Conservation (phyloP, 2,113 vertebrate species). For the Hemicordylus capensis region DNA sequence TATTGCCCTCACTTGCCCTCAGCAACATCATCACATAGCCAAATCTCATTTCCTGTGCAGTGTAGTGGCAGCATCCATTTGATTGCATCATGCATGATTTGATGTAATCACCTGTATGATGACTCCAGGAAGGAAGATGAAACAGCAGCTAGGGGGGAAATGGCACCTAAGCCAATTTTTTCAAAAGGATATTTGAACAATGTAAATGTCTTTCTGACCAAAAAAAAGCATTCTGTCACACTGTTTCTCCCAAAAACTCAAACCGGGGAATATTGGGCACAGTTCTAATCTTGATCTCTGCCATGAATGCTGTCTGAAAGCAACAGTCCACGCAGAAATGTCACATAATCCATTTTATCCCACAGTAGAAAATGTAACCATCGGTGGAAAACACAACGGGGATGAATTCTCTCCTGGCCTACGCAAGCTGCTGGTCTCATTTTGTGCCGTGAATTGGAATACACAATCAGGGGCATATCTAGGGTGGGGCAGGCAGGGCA, state of each 20-base stretch:
- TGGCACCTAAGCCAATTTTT: neutral
- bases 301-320: neutral
- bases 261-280: neutral
- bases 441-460: slow-evolving; percentile 24
- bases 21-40: neutral
- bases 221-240: neutral
- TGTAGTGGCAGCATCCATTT: neutral
- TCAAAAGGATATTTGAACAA: neutral
- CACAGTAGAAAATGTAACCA: slow-evolving; percentile 22
- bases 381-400: slow-evolving; percentile 3
- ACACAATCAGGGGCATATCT: no score
- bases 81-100: neutral
- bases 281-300: neutral
- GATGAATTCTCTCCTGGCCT: slow-evolving; percentile 37
- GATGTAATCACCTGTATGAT: neutral
- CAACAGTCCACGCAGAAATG: slow-evolving; percentile 5
- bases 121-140: neutral
- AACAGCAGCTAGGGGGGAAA: no score
- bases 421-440: slow-evolving; percentile 9
- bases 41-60: neutral
- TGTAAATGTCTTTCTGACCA: neutral
- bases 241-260: neutral
- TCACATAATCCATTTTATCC: neutral
- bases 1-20: neutral
- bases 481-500: no score